A percentile compares a stretch with the other conserved stretches of the same genome.
Evolutionary conservation across 1,140 invertebrate genomes (phyloP).

Genomic region (Elymnias hypermnestra): DNA sequence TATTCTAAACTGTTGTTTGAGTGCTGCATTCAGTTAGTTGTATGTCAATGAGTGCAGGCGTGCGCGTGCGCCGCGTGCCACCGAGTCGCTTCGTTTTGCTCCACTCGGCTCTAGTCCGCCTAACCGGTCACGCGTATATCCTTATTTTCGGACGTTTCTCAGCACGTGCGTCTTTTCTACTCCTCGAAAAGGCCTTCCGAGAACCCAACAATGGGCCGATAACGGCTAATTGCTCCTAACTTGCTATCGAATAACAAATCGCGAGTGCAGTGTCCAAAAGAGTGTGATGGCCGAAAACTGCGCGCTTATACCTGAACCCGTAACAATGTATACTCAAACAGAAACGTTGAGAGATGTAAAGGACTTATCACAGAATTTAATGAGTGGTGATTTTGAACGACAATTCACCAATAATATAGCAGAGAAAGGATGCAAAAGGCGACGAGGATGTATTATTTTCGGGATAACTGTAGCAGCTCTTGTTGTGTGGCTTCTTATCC

Average conservation of each 20-base stretch:
- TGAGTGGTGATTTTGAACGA: slow-evolving; percentile 61
- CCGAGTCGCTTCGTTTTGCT: slow-evolving; percentile 22
- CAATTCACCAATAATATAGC: slow-evolving; percentile 36
- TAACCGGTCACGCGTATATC: slow-evolving; percentile 38
- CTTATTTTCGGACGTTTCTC: slow-evolving; percentile 23
- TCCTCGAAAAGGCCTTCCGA: slow-evolving; percentile 33
- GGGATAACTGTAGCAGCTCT: slow-evolving; percentile 32
- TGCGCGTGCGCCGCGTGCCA: slow-evolving; percentile 36
- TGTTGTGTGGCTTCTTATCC: slow-evolving; percentile 39
- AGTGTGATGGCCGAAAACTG: slow-evolving; percentile 51
- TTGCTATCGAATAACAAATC: slow-evolving; percentile 30
- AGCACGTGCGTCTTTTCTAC: slow-evolving; percentile 37
- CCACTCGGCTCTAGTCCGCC: slow-evolving; percentile 39
- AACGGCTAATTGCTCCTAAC: slow-evolving; percentile 35
- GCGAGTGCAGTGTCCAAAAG: slow-evolving; percentile 44
- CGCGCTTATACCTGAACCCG: slow-evolving; percentile 44
- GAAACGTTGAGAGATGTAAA: slow-evolving; percentile 49
- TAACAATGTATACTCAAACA: slow-evolving; percentile 56
- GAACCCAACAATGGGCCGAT: slow-evolving; percentile 50
- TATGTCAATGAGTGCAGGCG: slow-evolving; percentile 15
- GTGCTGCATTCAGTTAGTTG: slow-evolving; percentile 15
- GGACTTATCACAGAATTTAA: slow-evolving; percentile 63
- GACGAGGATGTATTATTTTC: slow-evolving; percentile 35
- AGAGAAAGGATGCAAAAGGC: slow-evolving; percentile 30
- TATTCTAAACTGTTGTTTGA: slow-evolving; percentile 7